Evolutionary conservation across 2,113 vertebrate species (phyloP).

Genomic region (Cyanoderma ruficeps): DNA sequence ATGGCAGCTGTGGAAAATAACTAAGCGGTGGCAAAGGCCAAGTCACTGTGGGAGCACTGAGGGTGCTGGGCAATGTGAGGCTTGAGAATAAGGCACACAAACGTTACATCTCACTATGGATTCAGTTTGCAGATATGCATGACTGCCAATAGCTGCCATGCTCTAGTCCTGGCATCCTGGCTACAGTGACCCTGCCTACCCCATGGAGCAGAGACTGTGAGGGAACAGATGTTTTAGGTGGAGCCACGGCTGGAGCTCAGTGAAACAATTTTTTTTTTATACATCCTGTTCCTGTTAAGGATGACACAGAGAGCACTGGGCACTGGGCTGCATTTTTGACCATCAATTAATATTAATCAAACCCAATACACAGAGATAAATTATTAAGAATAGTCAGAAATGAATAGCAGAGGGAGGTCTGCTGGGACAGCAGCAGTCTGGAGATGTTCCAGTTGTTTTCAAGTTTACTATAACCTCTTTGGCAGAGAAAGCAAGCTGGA

Average conservation of each 20-base stretch:
- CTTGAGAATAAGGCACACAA: not conserved
- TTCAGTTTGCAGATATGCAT: not conserved
- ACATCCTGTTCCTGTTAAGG: not conserved
- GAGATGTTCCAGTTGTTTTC: slow-evolving; percentile 21
- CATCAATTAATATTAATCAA: slow-evolving; percentile 49
- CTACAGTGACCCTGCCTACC: not conserved
- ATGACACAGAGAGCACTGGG: not conserved
- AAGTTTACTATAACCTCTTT: slow-evolving; percentile 22
- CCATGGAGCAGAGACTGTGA: not conserved
- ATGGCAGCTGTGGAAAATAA: not conserved
- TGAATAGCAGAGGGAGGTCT: not conserved
- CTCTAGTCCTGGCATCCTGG: not conserved
- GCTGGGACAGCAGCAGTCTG: not conserved
- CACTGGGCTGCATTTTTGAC: not conserved
- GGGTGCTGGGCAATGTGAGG: not conserved
- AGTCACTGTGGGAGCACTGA: not conserved
- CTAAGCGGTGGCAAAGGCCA: not conserved
- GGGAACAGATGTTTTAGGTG: not conserved
- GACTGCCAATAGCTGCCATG: not conserved
- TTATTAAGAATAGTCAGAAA: slow-evolving; percentile 37
- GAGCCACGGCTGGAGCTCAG: not conserved
- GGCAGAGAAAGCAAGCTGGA: not conserved
- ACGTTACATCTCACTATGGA: not conserved
- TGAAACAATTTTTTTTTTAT: not conserved
- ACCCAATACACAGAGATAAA: not conserved